phyloP scores from a whole-genome alignment of 2,888 invertebrate species.

The Nyleta sp. region DNA sequence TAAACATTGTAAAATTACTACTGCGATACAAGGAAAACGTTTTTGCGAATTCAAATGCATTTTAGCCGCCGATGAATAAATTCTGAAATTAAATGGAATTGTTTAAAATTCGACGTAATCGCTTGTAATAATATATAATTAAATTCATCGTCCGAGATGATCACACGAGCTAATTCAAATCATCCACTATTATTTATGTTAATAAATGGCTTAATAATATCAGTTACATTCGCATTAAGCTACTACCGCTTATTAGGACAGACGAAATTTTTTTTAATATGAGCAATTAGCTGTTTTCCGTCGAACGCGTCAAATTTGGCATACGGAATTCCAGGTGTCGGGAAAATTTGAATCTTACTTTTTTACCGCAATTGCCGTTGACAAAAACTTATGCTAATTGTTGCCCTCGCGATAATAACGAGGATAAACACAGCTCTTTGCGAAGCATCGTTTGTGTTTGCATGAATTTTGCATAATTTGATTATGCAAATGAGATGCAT shows the following conservation, averaged over 20 bases:
- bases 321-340: conserved; percentile 1
- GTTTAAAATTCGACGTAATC: background rate
- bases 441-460: conserved; percentile 19
- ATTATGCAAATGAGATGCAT: conserved; percentile 31
- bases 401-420: conserved; percentile 9
- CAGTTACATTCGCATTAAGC: conserved; percentile 32
- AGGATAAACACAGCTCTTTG: conserved; percentile 35
- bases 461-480: conserved; percentile 19
- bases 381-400: conserved; percentile 30
- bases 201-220: conserved; percentile 40
- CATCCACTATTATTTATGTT: conserved; percentile 38
- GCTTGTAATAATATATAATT: conserved; percentile 21
- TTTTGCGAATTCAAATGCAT: no score
- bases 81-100: no score
- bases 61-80: no score
- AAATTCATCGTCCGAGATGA: conserved; percentile 21
- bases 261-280: no score
- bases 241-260: conserved; percentile 30
- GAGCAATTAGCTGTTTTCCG: conserved; percentile 8
- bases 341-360: conserved; percentile 13
- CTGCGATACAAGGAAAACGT: no score
- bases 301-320: background rate
- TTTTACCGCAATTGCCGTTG: conserved; percentile 18
- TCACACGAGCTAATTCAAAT: conserved; percentile 22
- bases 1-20: no score